Conservation (phyloP, 30 jellyfish, hydroid and myxozoan species). For the Aurelia sp. region DNA sequence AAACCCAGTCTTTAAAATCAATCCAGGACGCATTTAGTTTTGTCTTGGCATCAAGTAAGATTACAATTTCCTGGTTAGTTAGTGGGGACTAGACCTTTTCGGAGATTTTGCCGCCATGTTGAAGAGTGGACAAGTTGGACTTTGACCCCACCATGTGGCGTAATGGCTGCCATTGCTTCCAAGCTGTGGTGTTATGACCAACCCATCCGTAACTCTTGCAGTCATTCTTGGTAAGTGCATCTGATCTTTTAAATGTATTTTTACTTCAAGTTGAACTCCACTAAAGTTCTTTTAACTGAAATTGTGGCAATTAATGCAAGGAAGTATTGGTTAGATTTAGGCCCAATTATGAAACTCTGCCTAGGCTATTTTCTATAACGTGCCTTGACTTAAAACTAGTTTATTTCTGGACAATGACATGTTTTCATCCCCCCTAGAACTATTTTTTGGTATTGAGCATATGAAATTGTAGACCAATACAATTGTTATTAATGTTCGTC, state of each 20-base stretch:
- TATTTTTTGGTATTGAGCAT: too few relatives aligned
- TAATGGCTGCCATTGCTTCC: not conserved
- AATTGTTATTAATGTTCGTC: too few relatives aligned
- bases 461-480: too few relatives aligned
- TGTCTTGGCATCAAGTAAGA: too few relatives aligned
- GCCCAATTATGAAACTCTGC: not conserved
- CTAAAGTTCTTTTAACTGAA: not conserved
- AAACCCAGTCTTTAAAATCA: too few relatives aligned
- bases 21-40: too few relatives aligned
- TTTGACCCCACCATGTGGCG: not conserved
- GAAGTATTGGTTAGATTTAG: not conserved
- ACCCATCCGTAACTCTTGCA: not conserved
- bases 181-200: not conserved
- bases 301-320: not conserved
- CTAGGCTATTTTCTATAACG: too few relatives aligned
- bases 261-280: not conserved
- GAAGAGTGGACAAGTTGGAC: conserved; percentile 23
- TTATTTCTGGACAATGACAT: too few relatives aligned
- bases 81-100: not conserved
- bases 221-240: conserved; percentile 3
- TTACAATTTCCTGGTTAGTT: too few relatives aligned
- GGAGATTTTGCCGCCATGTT: conserved; percentile 20
- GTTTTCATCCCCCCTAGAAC: too few relatives aligned
- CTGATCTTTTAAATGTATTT: not conserved
- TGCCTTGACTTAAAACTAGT: too few relatives aligned